These are phyloP conservation scores for Ephestia elutella DNA, from an alignment of 1,140 invertebrate species.

Conservation along the genomic window DNA sequence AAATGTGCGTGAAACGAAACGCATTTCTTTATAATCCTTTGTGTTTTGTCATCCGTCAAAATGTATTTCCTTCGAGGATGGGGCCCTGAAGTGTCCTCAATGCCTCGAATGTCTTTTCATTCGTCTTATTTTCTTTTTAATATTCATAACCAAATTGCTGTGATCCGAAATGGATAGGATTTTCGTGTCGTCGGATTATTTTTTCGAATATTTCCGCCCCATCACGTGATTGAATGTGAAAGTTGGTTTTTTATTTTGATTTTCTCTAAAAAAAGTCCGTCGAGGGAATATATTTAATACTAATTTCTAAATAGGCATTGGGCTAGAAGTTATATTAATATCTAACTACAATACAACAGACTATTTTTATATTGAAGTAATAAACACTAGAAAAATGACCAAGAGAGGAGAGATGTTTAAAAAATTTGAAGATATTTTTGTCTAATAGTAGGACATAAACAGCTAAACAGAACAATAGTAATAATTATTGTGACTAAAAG, in stretches of 20 bases:
- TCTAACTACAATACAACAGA: no score
- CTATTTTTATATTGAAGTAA: no score
- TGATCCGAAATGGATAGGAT: constrained; percentile 11
- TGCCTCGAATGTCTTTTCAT: constrained; percentile 8
- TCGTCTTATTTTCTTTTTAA: constrained; percentile 10
- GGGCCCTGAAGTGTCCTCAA: constrained; percentile 2
- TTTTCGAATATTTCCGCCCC: neutral
- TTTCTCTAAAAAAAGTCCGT: no score
- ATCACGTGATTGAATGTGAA: neutral
- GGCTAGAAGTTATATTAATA: no score
- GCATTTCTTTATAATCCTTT: constrained; percentile 11
- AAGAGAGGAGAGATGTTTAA: no score
- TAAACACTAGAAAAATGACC: no score
- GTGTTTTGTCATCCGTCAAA: constrained; percentile 17
- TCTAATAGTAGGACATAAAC: no score
- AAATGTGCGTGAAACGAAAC: constrained; percentile 10
- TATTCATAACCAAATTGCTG: constrained; percentile 9
- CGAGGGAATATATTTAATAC: no score
- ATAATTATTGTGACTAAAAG: no score
- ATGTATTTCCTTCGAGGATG: constrained; percentile 10
- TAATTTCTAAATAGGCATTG: no score
- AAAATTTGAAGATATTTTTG: no score
- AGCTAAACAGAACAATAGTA: no score
- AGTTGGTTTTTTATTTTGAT: neutral
- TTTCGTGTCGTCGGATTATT: neutral